Conservation (phyloP, 1,140 invertebrate genomes). For the Brachionus koreanus region DNA sequence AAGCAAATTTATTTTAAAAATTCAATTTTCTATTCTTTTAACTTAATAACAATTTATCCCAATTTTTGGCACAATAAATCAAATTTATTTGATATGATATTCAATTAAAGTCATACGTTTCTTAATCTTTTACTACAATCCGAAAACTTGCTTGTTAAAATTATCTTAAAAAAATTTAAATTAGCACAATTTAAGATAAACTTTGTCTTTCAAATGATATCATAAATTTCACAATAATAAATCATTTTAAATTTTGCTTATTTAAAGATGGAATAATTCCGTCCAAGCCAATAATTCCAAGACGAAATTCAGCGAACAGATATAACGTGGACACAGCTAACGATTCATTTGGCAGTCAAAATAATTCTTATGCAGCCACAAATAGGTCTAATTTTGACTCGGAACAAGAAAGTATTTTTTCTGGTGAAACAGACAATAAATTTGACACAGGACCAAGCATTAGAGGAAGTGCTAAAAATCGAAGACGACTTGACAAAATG, state of each 20-base stretch:
- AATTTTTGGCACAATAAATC: too few species aligned
- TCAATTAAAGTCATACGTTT: neutral
- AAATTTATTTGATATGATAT: too few species aligned
- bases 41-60: too few species aligned
- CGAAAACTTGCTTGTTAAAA: neutral
- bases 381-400: slow-evolving; percentile 16
- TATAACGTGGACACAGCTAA: neutral
- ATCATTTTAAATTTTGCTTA: neutral
- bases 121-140: neutral
- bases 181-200: neutral
- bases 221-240: neutral
- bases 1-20: neutral
- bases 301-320: slow-evolving; percentile 36
- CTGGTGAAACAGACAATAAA: slow-evolving; percentile 13
- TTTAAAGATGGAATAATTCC: slow-evolving; percentile 38
- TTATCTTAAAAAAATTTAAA: neutral
- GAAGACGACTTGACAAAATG: slow-evolving; percentile 24
- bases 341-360: neutral
- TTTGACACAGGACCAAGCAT: slow-evolving; percentile 34
- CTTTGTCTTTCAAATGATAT: neutral
- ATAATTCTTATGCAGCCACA: neutral
- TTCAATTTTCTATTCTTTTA: neutral
- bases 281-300: slow-evolving; percentile 38
- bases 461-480: slow-evolving; percentile 28
- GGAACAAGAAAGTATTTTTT: neutral